Evolutionary conservation across 2,113 vertebrate genomes (phyloP), one percentile per base, ranked within the genome.

Genomic region (Amphiprion ocellaris): DNA sequence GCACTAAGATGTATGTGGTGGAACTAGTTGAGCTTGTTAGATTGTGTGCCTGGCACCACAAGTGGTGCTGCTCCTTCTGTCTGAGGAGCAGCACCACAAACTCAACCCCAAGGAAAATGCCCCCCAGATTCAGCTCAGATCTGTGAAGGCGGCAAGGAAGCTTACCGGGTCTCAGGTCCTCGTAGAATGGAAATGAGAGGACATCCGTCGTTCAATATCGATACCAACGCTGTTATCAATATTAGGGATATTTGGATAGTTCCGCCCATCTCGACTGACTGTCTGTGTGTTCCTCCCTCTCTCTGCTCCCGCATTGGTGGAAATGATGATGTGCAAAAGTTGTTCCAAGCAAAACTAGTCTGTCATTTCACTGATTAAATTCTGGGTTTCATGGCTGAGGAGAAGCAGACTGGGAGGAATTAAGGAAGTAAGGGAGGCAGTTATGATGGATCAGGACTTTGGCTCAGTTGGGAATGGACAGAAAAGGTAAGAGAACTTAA

Each of bases 71-170:
- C 21, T 21, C 21, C 21, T 21, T 21, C 21, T 21, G 21, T 21
- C 21, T 21, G 21, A 21, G 21, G 21, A 21, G 21, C 21, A 21
- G 21, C 80, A 94, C 92, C 62, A 99, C 94, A 64, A 93, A 96
- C 70, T 99, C 97, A 1, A 98, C 97, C 0, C 97, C 97, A 2
- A 99, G 79, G 84, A 98, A 97, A 52, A 99, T 91, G 84, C 98
- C 97, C 23, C 23, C 97, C 98, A 98, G 82, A 74, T 97, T 96
- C 79, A 94, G 94, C 41, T 98, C 97, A 10, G 96, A 96, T 59
- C 83, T 92, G 5, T 88, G 65, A 3, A 74, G 26, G 5, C 95
- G 93, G 17, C 85, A 94, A 0, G 97, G 97, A 28, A 98, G 73
- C 28, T 95, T 94, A 0, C 96, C 97, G 0, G 95, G 92, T 37